Percentiles rank a stretch among this genome's conserved stretches.
These are phyloP conservation scores for Scaptodrosophila lebanonensis DNA, from an alignment of 1,140 invertebrate genomes.

Conservation along the genomic window DNA sequence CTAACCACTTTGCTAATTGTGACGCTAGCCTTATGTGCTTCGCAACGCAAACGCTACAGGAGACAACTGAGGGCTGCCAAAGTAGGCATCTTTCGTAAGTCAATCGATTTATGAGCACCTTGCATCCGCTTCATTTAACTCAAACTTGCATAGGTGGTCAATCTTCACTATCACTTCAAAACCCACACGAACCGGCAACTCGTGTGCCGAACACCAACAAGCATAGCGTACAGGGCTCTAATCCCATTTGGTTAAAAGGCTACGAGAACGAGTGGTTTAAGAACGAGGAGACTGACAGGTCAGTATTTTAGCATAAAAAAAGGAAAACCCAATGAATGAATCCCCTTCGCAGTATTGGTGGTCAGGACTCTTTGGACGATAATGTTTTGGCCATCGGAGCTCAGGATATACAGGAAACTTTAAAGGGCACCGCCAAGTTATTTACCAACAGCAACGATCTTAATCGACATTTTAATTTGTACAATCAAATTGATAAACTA, in stretches of 20 bases:
- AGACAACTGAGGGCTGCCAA: slow-evolving; percentile 95
- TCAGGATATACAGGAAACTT: slow-evolving; percentile 66
- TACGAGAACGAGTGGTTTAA: slow-evolving; percentile 98
- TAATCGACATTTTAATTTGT: slow-evolving; percentile 82
- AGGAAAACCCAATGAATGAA: not conserved
- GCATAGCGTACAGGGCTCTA: slow-evolving; percentile 94
- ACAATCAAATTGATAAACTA: slow-evolving; percentile 81
- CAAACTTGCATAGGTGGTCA: slow-evolving; percentile 36
- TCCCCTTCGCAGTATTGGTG: slow-evolving; percentile 78
- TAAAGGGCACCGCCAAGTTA: slow-evolving; percentile 69
- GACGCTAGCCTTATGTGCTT: slow-evolving; percentile 87
- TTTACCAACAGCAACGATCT: slow-evolving; percentile 79
- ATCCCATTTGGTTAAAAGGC: slow-evolving; percentile 96
- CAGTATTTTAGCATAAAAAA: too few species aligned
- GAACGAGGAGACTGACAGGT: slow-evolving; percentile 87
- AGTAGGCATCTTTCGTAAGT: slow-evolving; percentile 92
- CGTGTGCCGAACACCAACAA: slow-evolving; percentile 96
- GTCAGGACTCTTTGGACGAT: slow-evolving; percentile 91
- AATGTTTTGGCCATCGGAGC: slow-evolving; percentile 79
- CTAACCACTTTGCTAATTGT: slow-evolving; percentile 86
- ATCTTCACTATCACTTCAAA: slow-evolving; percentile 59
- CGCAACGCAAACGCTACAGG: slow-evolving; percentile 89
- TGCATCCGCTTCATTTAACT: not conserved
- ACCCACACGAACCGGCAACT: slow-evolving; percentile 72
- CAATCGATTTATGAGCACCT: accelerated